A percentile compares a stretch with the other conserved stretches of the same genome.
These are phyloP conservation scores for Solenodon paradoxus DNA, from an alignment of 2,113 vertebrate species.

Conservation along the genomic window DNA sequence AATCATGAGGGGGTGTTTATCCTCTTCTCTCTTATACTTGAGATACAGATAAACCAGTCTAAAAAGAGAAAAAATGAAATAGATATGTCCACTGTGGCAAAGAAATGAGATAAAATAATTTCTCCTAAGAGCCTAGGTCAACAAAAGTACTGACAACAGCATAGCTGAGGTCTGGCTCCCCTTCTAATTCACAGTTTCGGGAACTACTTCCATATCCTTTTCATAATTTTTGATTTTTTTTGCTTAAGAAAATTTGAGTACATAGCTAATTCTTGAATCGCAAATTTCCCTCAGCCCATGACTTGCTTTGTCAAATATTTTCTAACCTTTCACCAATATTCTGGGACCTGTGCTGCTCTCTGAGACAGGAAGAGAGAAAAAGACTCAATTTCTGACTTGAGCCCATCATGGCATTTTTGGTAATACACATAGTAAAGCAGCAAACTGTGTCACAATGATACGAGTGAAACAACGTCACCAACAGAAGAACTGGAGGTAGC, in stretches of 20 bases:
- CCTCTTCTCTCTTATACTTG: neutral
- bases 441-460: neutral
- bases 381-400: neutral
- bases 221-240: neutral
- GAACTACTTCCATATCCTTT: neutral
- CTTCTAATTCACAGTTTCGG: neutral
- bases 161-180: accelerated
- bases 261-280: neutral
- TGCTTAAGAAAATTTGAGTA: neutral
- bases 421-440: neutral
- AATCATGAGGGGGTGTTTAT: neutral
- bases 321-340: neutral
- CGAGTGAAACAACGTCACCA: neutral
- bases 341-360: neutral
- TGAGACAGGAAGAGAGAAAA: neutral
- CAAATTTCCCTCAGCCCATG: neutral
- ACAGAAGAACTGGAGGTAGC: neutral
- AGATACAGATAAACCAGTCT: neutral
- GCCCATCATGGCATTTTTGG: neutral
- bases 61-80: neutral
- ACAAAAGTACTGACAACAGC: accelerated
- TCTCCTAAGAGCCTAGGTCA: neutral
- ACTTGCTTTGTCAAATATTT: neutral
- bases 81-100: neutral
- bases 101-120: neutral